Conservation (phyloP, 2,888 invertebrate genomes). For the Napeogenes sylphis region DNA sequence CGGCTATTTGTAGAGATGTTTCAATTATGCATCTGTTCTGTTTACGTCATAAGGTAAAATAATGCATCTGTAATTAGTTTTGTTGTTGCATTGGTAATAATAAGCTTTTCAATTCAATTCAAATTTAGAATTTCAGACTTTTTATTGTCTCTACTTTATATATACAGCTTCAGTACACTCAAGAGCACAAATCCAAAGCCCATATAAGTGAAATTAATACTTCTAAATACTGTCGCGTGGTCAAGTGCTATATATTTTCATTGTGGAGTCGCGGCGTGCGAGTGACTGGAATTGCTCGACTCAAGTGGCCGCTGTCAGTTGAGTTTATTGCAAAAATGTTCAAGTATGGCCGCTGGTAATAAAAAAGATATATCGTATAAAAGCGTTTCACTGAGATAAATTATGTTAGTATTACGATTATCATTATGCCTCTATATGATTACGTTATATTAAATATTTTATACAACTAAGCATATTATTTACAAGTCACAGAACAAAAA, state of each 20-base stretch:
- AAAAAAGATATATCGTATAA: slow-evolving; percentile 13
- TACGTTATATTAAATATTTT: too few species aligned
- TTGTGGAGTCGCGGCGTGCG: slow-evolving; percentile 57
- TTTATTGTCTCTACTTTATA: too few species aligned
- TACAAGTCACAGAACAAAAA: too few species aligned
- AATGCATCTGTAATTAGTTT: too few species aligned
- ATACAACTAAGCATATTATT: too few species aligned
- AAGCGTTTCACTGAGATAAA: neutral
- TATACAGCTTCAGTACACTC: neutral
- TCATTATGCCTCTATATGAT: too few species aligned
- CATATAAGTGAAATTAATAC: slow-evolving; percentile 6
- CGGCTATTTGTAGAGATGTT: neutral
- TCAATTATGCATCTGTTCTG: neutral
- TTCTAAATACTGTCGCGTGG: slow-evolving; percentile 32
- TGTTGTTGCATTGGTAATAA: too few species aligned
- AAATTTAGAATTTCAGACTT: too few species aligned
- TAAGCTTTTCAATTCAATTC: too few species aligned
- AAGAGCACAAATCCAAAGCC: neutral
- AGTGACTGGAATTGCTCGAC: slow-evolving; percentile 63
- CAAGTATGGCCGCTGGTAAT: slow-evolving; percentile 15
- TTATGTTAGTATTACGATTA: neutral
- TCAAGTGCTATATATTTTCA: slow-evolving; percentile 60
- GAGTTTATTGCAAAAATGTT: slow-evolving; percentile 47
- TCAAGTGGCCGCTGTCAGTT: slow-evolving; percentile 44
- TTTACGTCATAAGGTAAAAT: neutral